Evolutionary conservation across 1,140 invertebrate species (phyloP), one percentile per base, ranked within the genome.

Genomic region (Halyomorpha halys): DNA sequence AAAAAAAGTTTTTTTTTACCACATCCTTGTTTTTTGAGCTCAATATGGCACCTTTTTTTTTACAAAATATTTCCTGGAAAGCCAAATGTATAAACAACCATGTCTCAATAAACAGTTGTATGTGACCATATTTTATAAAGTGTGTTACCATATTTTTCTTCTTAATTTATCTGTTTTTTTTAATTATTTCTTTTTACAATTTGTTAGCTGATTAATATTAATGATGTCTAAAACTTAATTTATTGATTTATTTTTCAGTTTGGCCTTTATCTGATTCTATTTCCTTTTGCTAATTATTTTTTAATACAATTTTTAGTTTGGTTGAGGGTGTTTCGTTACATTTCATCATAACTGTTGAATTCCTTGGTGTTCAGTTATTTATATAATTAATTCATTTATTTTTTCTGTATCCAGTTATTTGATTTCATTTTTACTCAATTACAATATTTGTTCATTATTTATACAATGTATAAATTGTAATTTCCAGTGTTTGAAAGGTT

Each of bases 31-130:
- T 68, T 68, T 65, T 65, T 66, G 44, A 67, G 63, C 61, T 64
- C 21, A 60, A 66, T 65, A 65, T 67, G 66, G 62, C 65, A 65
- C 64, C 25, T 61, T 61, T 51, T 60, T n/a, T 62, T 65, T 44
- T 47, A 56, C 51, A 63, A 53, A 49, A 53, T 66, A 45, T 66
- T 66, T 59, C 51, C 64, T 44, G 60, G 30, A 65, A 54, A 68
- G 61, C 63, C 66, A 65, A 68, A 63, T 67, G 63, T 68, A 66
- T 67, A 54, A 67, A 64, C 21, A 66, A 68, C 79, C 78, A 81
- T 81, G 79, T 82, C 80, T 81, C 77, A 82, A 81, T 82, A 82
- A 82, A 82, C 80, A 81, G 80, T 82, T 82, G 79, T 82, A 82
- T 82, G 80, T 81, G 81, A 80, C 80, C 65, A 67, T 51, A 64